Evolutionary conservation across 2,888 invertebrate species (phyloP).

Genomic region (Girardia tigrina): DNA sequence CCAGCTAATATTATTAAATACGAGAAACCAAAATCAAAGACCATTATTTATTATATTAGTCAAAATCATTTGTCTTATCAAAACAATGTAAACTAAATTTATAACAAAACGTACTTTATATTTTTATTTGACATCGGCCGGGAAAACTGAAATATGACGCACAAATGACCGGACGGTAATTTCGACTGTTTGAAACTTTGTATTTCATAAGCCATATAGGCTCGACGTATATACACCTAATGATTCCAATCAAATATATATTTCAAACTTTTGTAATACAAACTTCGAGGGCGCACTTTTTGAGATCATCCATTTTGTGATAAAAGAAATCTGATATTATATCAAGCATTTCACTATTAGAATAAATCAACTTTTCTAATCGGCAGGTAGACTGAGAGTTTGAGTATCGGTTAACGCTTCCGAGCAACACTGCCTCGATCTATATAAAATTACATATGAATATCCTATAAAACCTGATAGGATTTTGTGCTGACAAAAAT

Average conservation of each 20-base stretch:
- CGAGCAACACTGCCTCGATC: not conserved
- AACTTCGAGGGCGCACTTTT: not conserved
- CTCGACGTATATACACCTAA: not conserved
- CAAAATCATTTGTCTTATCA: too few relatives aligned
- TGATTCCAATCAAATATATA: not conserved
- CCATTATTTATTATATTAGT: too few relatives aligned
- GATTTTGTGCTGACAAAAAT: too few relatives aligned
- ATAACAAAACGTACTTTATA: too few relatives aligned
- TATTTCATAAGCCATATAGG: not conserved
- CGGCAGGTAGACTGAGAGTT: not conserved
- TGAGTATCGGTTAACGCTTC: not conserved
- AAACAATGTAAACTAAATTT: too few relatives aligned
- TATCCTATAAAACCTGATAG: too few relatives aligned
- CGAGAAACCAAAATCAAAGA: too few relatives aligned
- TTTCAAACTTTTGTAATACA: not conserved
- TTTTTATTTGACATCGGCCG: too few relatives aligned
- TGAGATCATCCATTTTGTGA: not conserved
- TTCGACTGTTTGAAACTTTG: slow-evolving; percentile 11
- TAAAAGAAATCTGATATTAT: slow-evolving; percentile 14
- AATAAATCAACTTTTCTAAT: not conserved
- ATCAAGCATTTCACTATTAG: not conserved
- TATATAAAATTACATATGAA: too few relatives aligned
- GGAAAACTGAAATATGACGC: not conserved
- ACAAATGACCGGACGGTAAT: not conserved
- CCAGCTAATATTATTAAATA: too few relatives aligned